Evolutionary conservation across 2,113 vertebrate species (phyloP).

Genomic region (Cheilinus undulatus): DNA sequence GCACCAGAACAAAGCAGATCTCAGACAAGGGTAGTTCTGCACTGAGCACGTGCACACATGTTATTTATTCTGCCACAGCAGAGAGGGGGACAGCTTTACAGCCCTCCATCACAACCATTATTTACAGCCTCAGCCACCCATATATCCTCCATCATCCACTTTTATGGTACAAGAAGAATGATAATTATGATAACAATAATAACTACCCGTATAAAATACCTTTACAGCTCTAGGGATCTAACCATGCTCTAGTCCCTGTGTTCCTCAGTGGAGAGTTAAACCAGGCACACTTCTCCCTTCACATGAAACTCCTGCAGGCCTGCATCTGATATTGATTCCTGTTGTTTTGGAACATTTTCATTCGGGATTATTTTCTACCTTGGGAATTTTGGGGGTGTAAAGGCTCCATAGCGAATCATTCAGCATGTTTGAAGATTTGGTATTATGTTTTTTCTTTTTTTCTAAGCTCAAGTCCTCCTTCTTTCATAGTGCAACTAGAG

Average conservation of each 20-base stretch:
- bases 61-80: constrained; percentile 71
- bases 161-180: constrained; percentile 64
- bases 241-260: constrained; percentile 47
- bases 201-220: constrained; percentile 74
- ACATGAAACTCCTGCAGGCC: constrained; percentile 52
- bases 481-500: constrained; percentile 64
- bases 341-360: constrained; percentile 63
- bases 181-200: constrained; percentile 77
- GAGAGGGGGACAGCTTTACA: constrained; percentile 68
- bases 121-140: constrained; percentile 67
- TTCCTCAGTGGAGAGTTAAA: constrained; percentile 50
- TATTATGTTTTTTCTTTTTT: constrained; percentile 60
- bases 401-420: constrained; percentile 65
- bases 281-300: constrained; percentile 43
- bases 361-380: constrained; percentile 68
- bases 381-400: constrained; percentile 65
- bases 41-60: constrained; percentile 36
- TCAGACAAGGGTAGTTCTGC: constrained; percentile 28
- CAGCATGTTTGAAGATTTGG: constrained; percentile 60
- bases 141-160: constrained; percentile 68
- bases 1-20: constrained; percentile 42
- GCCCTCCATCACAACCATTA: constrained; percentile 58
- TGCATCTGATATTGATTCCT: constrained; percentile 72
- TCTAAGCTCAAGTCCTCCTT: constrained; percentile 34
- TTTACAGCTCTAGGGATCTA: constrained; percentile 59